Conservation (phyloP, 1,140 invertebrate species). For the Yoshiicerus persimilis region DNA sequence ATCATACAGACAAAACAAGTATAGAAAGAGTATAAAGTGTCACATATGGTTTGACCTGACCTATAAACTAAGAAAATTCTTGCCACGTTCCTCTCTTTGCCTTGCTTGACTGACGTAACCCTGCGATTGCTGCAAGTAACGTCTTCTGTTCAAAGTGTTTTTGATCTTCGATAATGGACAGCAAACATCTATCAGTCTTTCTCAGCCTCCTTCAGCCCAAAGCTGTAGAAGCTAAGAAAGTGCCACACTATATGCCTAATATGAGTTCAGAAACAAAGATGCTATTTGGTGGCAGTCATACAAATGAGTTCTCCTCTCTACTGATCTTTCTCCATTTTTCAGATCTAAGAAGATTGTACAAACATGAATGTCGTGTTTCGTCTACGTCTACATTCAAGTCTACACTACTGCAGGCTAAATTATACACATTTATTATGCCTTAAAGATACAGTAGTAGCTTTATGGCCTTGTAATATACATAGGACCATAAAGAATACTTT, state of each 20-base stretch:
- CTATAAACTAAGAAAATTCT: background rate
- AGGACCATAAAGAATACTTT: no score
- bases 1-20: background rate
- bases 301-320: no score
- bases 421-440: no score
- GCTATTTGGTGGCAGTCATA: background rate
- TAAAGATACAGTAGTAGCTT: no score
- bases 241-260: background rate
- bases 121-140: no score
- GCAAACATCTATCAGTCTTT: background rate
- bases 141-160: no score
- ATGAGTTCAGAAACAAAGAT: background rate
- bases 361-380: no score
- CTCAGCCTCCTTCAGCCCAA: background rate
- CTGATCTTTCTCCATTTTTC: no score
- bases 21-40: background rate
- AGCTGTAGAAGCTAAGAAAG: background rate
- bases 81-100: background rate
- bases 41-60: background rate
- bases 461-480: no score
- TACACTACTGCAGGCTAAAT: no score
- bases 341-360: background rate
- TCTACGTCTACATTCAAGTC: no score
- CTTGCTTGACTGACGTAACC: background rate
- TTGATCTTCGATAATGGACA: background rate